Evolutionary conservation across 30 jellyfish, hydroid and myxozoan species (phyloP), one percentile per base, ranked within the genome.

Genomic region (Aurelia coerulea): DNA sequence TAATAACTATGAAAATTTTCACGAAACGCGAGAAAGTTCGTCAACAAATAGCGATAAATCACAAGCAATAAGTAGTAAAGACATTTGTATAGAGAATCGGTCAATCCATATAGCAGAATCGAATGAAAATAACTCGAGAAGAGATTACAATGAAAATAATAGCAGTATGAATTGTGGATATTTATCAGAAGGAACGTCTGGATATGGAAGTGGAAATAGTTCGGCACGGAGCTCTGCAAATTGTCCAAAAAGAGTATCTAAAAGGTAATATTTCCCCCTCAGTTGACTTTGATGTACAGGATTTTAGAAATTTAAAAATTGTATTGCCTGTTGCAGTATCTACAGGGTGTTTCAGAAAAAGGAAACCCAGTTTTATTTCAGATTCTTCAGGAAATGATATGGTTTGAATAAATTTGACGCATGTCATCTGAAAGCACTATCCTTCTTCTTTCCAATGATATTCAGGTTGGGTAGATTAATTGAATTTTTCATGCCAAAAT

Each of bases 101-200:
- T 59, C 51, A 6, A 51, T 77, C 16, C 76, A 77, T 10, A 11
- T 49, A 8, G 32, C 60, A 3, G 37, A 79, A 29, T 16, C 63
- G 2, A 63, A 23, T 15, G 85, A 32, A 62, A 42, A 56, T 4
- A 62, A 7, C 7, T 59, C 49, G 49, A 79, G 60, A 2, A 62
- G 92, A 34, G 37, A 41, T 34, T 52, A 17, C 10, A 69, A 72
- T 37, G 68, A 32, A 13, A 9, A 33, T 70, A 49, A 37, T 58
- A 75, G 79, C 42, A 13, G 2, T 1, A 2, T 65, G 0, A 83
- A 83, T 49, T 72, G 34, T 58, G 92, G 92, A 10, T 83, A 83
- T 65, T 72, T 69, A 62, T 83, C 92, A 62, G 92, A 83, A 35
- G 92, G 92, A 60, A 83, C 92, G 7, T 83, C 92, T 33, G 92